Base-by-base conservation (phyloP, 2,888 invertebrate genomes). In the Leptopilina myrica region DNA sequence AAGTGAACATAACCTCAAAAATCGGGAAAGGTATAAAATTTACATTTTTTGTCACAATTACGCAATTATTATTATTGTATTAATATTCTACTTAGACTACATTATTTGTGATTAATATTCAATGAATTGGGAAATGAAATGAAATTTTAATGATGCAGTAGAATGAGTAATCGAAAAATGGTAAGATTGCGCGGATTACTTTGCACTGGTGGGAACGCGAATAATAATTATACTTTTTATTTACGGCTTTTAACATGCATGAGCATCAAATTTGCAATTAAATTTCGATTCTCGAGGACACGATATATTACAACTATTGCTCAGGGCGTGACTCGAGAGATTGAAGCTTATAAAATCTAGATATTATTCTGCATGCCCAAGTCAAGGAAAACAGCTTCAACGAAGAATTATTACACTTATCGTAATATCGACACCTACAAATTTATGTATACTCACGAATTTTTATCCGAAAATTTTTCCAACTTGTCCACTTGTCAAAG, bases 261-360 rank as follows among this genome's bases (percentile, higher is more conserved):
- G 56, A 12, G 8, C 53, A 40, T 73, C n/a, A 73, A 73, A 73
- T 73, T 8, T 5, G n/a, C n/a, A 56, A 53, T 40, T 73, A 53
- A 73, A 73, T 53, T n/a, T 56, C 53, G 73, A 56, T 26, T 65
- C 78, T 78, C 64, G 69, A 76, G 62, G 76, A 79, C 64, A 64
- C 80, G 73, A 83, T 78, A 69, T 69, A 69, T 69, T 69, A 67
- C 26, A 69, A 78, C 69, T 79, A 69, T 56, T 73, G 49, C 75
- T 59, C 75, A 69, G 78, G 75, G 80, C 80, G 82, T 76, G 81
- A 80, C 80, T 76, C 77, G 64, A 76, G 79, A 67, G 75, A 49
- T 69, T 49, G 53, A 33, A 73, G 73, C 73, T 73, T 69, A 67
- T 67, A 73, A 73, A 73, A 73, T 73, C 33, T 56, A 56, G 53